Evolutionary conservation across 2,113 vertebrate genomes (phyloP).

Genomic region (Microcebus lehilahytsara): DNA sequence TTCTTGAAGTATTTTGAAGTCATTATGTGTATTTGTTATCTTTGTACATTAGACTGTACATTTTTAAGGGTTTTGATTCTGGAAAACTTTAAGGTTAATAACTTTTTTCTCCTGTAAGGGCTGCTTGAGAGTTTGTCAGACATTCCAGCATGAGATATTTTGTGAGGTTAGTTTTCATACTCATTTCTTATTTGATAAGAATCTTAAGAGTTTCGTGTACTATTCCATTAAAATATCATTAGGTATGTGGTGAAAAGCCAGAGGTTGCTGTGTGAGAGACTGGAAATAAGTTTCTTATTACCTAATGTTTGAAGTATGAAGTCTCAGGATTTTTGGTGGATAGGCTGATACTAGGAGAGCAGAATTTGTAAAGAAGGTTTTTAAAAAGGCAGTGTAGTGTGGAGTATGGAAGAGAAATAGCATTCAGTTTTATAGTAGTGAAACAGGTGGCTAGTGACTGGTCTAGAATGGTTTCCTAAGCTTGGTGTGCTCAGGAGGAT

Average conservation of each 20-base stretch:
- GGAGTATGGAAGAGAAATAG: not conserved
- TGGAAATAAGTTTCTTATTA: constrained; percentile 53
- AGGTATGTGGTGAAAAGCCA: constrained; percentile 45
- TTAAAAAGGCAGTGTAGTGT: not conserved
- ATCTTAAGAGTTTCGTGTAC: constrained; percentile 57
- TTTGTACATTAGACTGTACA: not conserved
- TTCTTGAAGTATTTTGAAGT: constrained; percentile 38
- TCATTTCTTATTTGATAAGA: constrained; percentile 62
- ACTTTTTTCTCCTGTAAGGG: constrained; percentile 13
- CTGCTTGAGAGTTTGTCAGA: constrained; percentile 10
- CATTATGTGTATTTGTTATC: not conserved
- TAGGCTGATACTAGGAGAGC: constrained; percentile 27
- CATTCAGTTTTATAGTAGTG: not conserved
- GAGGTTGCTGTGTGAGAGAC: constrained; percentile 24
- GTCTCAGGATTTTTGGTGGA: constrained; percentile 39
- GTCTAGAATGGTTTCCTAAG: not conserved
- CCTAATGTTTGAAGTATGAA: constrained; percentile 65
- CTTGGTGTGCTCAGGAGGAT: not conserved
- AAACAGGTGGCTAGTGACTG: not conserved
- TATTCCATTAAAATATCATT: constrained; percentile 49
- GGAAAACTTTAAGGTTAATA: not conserved
- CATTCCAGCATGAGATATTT: constrained; percentile 39
- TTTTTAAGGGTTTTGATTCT: constrained; percentile 1
- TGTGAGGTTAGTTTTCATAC: constrained; percentile 33
- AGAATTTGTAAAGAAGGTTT: constrained; percentile 35